phyloP scores from a whole-genome alignment of 1,140 invertebrate species.

The Heliconius hermathena region DNA sequence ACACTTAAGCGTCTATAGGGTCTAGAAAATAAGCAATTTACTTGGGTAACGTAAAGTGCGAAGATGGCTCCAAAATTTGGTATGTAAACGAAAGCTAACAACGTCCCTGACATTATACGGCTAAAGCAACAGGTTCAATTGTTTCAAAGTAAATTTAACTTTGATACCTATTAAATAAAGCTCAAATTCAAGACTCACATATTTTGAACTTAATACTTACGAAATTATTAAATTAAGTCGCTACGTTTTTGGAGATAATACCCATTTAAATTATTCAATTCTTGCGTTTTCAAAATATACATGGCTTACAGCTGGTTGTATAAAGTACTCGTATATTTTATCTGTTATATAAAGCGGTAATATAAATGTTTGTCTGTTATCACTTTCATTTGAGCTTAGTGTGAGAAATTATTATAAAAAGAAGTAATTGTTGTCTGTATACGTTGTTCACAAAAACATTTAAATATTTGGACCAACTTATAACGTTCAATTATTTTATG shows the following conservation, averaged over 20 bases:
- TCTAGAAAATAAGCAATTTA: conserved; percentile 22
- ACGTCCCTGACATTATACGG: conserved; percentile 29
- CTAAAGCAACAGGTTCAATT: conserved; percentile 36
- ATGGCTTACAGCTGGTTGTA: background rate
- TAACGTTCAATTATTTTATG: too few relatives aligned
- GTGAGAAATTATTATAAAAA: too few relatives aligned
- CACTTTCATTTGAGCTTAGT: too few relatives aligned
- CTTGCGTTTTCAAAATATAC: conserved; percentile 14
- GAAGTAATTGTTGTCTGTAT: too few relatives aligned
- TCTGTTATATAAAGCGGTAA: background rate
- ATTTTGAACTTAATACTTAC: conserved; percentile 20
- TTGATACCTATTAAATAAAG: background rate
- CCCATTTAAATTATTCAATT: conserved; percentile 38
- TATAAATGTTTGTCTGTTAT: too few relatives aligned
- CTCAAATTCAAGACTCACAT: background rate
- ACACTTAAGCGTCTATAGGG: background rate
- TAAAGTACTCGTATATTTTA: background rate
- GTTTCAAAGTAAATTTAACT: background rate
- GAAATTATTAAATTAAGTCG: conserved; percentile 30
- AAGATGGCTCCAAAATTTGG: conserved; percentile 26
- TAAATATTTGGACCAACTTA: too few relatives aligned
- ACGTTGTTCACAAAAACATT: too few relatives aligned
- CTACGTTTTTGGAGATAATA: conserved; percentile 36
- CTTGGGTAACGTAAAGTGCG: conserved; percentile 21
- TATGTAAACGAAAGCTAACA: conserved; percentile 38